Evolutionary conservation across 1,140 invertebrate species (phyloP), one percentile per base, ranked within the genome.

Genomic region (Drosophila bocqueti): DNA sequence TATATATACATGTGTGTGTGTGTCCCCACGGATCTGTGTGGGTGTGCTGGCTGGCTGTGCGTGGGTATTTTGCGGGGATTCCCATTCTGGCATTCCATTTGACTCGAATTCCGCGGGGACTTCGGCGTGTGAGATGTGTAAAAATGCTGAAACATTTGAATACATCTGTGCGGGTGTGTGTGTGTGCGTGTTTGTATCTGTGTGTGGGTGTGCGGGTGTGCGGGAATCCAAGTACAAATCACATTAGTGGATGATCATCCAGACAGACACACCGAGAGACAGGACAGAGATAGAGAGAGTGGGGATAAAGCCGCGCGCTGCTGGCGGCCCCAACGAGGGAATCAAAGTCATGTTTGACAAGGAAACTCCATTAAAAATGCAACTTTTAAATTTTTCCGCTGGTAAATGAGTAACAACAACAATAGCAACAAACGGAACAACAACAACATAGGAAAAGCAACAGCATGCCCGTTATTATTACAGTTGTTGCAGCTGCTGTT

Each of bases 291-390:
- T 2, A 46, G 21, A 24, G 46, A 26, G 24, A 2, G 15, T 38
- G 68, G 8, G 21, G 34, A 36, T 36, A 24, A 21, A 16, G 54
- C 54, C 9, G 54, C 54, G 54, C 54, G 38, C 15, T 24, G 54
- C 29, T 73, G 71, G 42, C 38, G 46, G 73, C 55, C 64, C 67
- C 67, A 79, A 52, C 71, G 67, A 59, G 79, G 83, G 66, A 81
- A 62, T 74, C 73, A 79, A 79, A 75, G 71, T 74, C 60, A 60
- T 79, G 77, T 75, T 81, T 89, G 84, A 87, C 83, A 87, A 75
- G 68, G 69, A 89, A 87, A 87, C 82, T 87, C 84, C 83, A 87
- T 87, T 87, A 87, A 89, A 87, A 89, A 89, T 87, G 81, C 79
- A 89, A 89, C 77, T 83, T 87, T 89, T 68, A 81, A 89, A 80